Conservation (phyloP, 37 sponge, comb jelly and placozoan genomes). For the Tethya wilhelma region DNA sequence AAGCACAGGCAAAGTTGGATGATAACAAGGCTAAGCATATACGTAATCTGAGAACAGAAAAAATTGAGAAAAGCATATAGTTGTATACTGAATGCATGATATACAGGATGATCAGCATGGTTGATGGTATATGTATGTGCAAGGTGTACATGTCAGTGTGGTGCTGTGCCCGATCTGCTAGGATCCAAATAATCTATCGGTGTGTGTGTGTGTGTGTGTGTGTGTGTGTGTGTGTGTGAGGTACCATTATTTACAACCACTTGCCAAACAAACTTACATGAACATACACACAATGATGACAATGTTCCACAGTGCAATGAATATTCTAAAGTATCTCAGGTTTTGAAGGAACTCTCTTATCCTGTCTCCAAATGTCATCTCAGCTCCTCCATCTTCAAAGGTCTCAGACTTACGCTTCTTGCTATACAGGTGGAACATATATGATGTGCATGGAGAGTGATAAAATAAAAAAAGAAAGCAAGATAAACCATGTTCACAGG, state of each 20-base stretch:
- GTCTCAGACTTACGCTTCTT: slow-evolving; percentile 25
- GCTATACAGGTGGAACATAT: no score
- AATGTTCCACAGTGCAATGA: slow-evolving; percentile 92
- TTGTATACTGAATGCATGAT: no score
- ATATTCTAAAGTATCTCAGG: slow-evolving; percentile 84
- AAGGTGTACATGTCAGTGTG: slow-evolving; percentile 6
- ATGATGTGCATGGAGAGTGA: neutral
- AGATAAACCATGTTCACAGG: no score
- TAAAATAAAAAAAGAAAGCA: no score
- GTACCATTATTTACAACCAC: neutral
- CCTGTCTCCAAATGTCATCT: slow-evolving; percentile 60
- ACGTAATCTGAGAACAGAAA: no score
- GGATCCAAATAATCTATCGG: no score
- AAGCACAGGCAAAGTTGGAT: no score
- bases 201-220: slow-evolving; percentile 23
- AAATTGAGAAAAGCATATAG: no score
- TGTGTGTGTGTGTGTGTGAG: slow-evolving; percentile 17
- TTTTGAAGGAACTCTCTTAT: slow-evolving; percentile 75
- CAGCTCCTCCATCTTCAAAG: slow-evolving; percentile 45
- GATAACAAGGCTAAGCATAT: no score
- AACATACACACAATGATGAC: slow-evolving; percentile 79
- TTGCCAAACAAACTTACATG: neutral
- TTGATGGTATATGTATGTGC: neutral
- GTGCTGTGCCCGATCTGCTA: neutral
- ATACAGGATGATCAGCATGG: neutral